Conservation (phyloP, 2,113 vertebrate genomes). For the Sceloporus tristichus region DNA sequence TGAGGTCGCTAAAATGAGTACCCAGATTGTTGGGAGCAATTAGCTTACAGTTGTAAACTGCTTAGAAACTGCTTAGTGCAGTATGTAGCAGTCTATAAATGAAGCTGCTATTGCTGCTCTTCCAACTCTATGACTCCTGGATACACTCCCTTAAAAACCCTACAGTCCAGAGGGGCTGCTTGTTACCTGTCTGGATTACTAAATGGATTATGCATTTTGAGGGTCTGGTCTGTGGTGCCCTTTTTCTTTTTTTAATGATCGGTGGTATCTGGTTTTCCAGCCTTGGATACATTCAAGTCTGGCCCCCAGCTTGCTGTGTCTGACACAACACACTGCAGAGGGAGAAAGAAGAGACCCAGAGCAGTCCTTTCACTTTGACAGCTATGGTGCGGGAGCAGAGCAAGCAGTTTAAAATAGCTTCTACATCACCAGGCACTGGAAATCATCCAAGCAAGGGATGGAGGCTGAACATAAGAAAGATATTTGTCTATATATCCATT, state of each 20-base stretch:
- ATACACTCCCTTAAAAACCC: not conserved
- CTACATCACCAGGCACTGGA: slow-evolving; percentile 47
- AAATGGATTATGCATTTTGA: slow-evolving; percentile 56
- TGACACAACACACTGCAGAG: slow-evolving; percentile 48
- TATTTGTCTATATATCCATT: slow-evolving; percentile 54
- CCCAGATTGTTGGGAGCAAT: too few relatives aligned
- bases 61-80: too few relatives aligned
- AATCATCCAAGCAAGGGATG: slow-evolving; percentile 56
- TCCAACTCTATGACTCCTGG: not conserved
- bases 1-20: too few relatives aligned
- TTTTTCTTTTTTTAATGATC: slow-evolving; percentile 62
- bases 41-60: too few relatives aligned
- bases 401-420: slow-evolving; percentile 64
- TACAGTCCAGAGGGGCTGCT: fast-evolving
- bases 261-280: slow-evolving; percentile 69
- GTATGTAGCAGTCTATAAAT: too few relatives aligned
- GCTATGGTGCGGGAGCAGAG: not conserved
- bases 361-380: slow-evolving; percentile 38
- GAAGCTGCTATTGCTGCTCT: too few relatives aligned
- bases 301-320: slow-evolving; percentile 30
- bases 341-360: not conserved
- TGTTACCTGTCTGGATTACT: slow-evolving; percentile 52
- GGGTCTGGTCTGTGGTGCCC: slow-evolving; percentile 33
- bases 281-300: slow-evolving; percentile 57
- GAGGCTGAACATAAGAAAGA: slow-evolving; percentile 50